These are phyloP conservation scores for Drosophila heteroneura DNA, from an alignment of 2,888 invertebrate genomes.

Conservation along the genomic window DNA sequence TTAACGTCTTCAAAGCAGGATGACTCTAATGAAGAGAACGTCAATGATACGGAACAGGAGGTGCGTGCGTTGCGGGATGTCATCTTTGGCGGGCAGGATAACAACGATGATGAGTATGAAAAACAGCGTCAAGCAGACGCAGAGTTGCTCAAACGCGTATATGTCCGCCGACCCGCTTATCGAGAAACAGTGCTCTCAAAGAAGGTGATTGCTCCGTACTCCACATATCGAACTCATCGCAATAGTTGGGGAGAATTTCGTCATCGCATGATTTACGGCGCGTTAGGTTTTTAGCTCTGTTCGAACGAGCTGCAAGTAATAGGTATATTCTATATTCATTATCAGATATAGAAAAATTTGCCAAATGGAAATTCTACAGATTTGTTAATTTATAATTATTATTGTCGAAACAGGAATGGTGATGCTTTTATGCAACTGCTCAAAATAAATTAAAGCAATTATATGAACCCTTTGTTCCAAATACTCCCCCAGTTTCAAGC, in stretches of 20 bases:
- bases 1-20: not conserved
- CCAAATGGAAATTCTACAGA: not conserved
- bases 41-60: not conserved
- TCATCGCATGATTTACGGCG: slow-evolving; percentile 61
- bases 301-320: not conserved
- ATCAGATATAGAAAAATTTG: not conserved
- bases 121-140: slow-evolving; percentile 17
- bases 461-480: slow-evolving; percentile 37
- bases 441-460: slow-evolving; percentile 66
- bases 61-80: slow-evolving; percentile 29
- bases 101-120: slow-evolving; percentile 39
- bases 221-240: slow-evolving; percentile 54
- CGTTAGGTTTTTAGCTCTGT: slow-evolving; percentile 27
- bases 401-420: not conserved
- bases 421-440: not conserved
- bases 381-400: not conserved
- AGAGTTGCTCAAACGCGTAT: slow-evolving; percentile 40
- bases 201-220: slow-evolving; percentile 64
- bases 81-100: slow-evolving; percentile 42
- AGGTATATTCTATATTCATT: not conserved
- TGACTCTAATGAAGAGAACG: not conserved
- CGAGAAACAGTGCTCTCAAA: not conserved
- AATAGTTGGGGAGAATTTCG: slow-evolving; percentile 66
- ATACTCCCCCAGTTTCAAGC: slow-evolving; percentile 7
- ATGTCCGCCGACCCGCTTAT: not conserved